Evolutionary conservation across 1,140 invertebrate genomes (phyloP).

Genomic region (Pseudomyrmex gracilis): DNA sequence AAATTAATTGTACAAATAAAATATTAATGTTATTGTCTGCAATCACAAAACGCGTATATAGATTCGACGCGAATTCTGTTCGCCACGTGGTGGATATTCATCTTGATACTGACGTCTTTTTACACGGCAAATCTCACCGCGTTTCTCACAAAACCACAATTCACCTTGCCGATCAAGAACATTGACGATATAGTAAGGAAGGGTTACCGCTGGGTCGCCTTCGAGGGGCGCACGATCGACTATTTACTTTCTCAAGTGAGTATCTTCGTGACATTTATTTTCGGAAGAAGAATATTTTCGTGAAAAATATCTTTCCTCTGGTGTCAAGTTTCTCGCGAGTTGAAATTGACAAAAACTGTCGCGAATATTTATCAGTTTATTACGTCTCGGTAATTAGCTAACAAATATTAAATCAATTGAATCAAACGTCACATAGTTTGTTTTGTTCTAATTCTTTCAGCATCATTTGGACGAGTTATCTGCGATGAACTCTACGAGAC

Average conservation of each 20-base stretch:
- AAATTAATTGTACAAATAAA: background rate
- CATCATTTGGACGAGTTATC: conserved; percentile 44
- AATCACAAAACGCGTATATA: conserved; percentile 78
- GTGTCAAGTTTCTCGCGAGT: background rate
- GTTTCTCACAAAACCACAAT: conserved; percentile 93
- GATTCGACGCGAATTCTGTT: conserved; percentile 93
- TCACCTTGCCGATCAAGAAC: conserved; percentile 91
- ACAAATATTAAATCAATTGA: background rate
- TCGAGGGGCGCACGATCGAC: conserved; percentile 89
- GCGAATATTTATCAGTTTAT: background rate
- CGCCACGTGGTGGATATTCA: conserved; percentile 96
- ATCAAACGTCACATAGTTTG: background rate
- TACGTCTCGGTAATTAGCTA: background rate
- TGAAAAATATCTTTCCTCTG: no score
- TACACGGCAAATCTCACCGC: conserved; percentile 97
- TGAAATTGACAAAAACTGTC: background rate
- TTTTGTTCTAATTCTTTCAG: conserved; percentile 42
- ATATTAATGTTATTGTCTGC: background rate
- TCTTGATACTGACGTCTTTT: conserved; percentile 94
- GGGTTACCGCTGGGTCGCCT: conserved; percentile 89
- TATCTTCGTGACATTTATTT: conserved; percentile 7
- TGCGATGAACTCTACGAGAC: conserved; percentile 41
- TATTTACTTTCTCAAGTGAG: conserved; percentile 88
- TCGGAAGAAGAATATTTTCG: no score
- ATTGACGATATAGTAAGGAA: conserved; percentile 89